Base-by-base conservation (phyloP, 2,888 invertebrate genomes). In the Limnephilus auricula region DNA sequence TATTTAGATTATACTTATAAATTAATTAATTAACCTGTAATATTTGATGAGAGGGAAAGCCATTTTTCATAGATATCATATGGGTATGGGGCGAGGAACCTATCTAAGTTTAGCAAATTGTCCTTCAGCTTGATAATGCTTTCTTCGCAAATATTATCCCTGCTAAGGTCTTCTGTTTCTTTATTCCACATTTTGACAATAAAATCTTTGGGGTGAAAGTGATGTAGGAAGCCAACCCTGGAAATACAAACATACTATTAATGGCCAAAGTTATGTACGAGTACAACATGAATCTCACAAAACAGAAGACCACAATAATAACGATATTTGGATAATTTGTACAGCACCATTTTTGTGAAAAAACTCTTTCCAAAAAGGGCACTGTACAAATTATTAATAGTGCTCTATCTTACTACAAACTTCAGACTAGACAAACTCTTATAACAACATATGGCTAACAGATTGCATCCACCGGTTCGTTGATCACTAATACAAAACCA, bases 171-270 rank as follows among this genome's bases (percentile, higher is more conserved):
- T 95, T 99, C 99, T 4, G 95, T 95, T 32, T 96, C 95, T 90
- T 96, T 95, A 94, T 99, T 98, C 99, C 99, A 99, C 94, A 97
- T 98, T 94, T 97, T 98, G 0, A 99, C 98, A 2, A 99, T 94
- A 93, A 99, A 96, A 95, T 99, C 99, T 92, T 97, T 96, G 93
- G 97, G 96, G 93, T 97, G 96, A 94, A 99, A 99, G 94, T 97
- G 97, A 94, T 99, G 97, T 94, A 98, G 97, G 94, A 99, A 99
- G 5, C 99, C 99, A 90, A 98, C 97, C 93, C 98, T 95, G 86
- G 50, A 82, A 82, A 82, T 82, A 34, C 25, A 37, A 25, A 82
- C 18, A 82, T 82, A 15, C 3, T 32, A 82, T 82, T 34, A 15
- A 34, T 82, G 32, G 32, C 12, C 30, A 32, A 13, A 25, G 31